A percentile compares a stretch with the other conserved stretches of the same genome.
Conservation (phyloP, 2,888 invertebrate genomes). For the Lasioglossum calceatum region DNA sequence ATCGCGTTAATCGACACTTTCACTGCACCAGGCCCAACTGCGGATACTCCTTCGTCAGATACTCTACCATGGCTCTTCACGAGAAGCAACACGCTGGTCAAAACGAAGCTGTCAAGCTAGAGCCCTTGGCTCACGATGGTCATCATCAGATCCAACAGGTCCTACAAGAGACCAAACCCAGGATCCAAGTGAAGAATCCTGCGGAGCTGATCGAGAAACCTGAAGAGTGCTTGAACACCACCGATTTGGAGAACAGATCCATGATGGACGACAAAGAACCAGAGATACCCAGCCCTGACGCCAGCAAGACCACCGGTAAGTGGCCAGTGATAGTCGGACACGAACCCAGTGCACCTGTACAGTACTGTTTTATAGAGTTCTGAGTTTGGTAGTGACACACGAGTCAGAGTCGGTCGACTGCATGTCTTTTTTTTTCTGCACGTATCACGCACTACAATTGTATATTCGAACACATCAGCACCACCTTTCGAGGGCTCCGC, state of each 20-base stretch:
- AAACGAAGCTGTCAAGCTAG: slow-evolving; percentile 29
- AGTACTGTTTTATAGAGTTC: slow-evolving; percentile 59
- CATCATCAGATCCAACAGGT: slow-evolving; percentile 61
- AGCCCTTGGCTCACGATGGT: slow-evolving; percentile 70
- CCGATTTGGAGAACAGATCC: slow-evolving; percentile 72
- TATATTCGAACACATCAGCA: slow-evolving; percentile 46
- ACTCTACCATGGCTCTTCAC: slow-evolving; percentile 90
- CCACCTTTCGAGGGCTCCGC: slow-evolving; percentile 27
- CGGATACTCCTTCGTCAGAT: slow-evolving; percentile 90
- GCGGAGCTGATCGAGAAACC: slow-evolving; percentile 82
- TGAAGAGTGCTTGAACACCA: slow-evolving; percentile 65
- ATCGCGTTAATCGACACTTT: slow-evolving; percentile 90
- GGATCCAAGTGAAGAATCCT: slow-evolving; percentile 82
- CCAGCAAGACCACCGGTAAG: slow-evolving; percentile 82
- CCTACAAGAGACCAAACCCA: slow-evolving; percentile 78
- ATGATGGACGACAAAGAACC: slow-evolving; percentile 79
- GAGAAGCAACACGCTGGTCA: slow-evolving; percentile 87
- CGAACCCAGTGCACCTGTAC: slow-evolving; percentile 61
- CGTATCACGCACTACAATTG: slow-evolving; percentile 73
- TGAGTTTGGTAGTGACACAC: slow-evolving; percentile 61
- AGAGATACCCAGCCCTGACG: slow-evolving; percentile 78
- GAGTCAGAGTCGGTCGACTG: slow-evolving; percentile 44
- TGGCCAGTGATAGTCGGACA: slow-evolving; percentile 49
- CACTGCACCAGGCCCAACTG: slow-evolving; percentile 90
- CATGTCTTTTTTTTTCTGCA: slow-evolving; percentile 73